Evolutionary conservation across 2,113 vertebrate genomes (phyloP).

Genomic region (Pygoscelis antarcticus): DNA sequence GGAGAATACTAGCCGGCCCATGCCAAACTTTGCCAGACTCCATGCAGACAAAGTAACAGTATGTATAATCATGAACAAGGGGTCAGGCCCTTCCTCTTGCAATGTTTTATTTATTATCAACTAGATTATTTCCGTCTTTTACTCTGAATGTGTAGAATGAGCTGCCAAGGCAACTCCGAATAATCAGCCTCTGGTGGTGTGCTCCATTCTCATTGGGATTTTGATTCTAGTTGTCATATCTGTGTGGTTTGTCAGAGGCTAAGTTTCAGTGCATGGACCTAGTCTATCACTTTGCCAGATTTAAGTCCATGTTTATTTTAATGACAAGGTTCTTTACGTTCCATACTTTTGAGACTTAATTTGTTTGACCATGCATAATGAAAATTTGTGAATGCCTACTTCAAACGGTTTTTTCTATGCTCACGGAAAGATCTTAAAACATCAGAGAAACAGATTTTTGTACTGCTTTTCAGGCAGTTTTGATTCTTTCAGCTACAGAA

Average conservation of each 20-base stretch:
- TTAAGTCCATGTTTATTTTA: neutral
- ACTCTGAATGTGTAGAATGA: neutral
- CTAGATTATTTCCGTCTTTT: neutral
- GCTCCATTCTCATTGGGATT: neutral
- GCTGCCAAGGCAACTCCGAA: neutral
- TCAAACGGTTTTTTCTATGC: neutral
- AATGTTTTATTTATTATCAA: neutral
- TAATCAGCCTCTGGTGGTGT: neutral
- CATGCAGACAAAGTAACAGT: fast-evolving
- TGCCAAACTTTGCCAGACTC: neutral
- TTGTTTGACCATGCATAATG: neutral
- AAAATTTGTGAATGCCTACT: neutral
- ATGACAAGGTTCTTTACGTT: neutral
- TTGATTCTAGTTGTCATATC: neutral
- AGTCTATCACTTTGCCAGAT: neutral
- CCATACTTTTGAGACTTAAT: neutral
- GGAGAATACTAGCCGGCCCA: neutral
- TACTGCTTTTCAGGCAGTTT: neutral
- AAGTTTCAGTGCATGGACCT: neutral
- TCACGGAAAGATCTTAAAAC: neutral
- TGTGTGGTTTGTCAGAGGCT: neutral
- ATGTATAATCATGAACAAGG: too few relatives aligned
- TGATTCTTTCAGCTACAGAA: neutral
- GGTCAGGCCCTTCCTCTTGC: neutral
- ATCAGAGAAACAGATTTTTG: neutral